Conservation (phyloP, 2,888 invertebrate genomes). For the Campaea margaritaria region DNA sequence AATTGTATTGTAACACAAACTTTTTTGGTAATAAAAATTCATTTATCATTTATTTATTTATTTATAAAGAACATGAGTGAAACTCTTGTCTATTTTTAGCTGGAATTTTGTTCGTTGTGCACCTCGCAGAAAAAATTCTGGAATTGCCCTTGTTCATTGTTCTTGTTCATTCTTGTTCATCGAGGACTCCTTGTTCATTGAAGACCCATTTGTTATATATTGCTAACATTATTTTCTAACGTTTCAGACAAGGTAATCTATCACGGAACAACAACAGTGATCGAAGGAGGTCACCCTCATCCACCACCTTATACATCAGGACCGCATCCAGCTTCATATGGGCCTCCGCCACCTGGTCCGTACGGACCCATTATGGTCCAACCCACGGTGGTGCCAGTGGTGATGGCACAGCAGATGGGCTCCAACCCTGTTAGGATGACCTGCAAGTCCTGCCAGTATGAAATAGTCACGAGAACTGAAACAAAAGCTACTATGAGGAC, state of each 20-base stretch:
- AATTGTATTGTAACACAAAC: too few species aligned
- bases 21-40: too few species aligned
- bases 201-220: too few species aligned
- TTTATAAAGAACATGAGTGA: too few species aligned
- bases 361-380: slow-evolving; percentile 22
- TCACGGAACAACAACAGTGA: slow-evolving; percentile 25
- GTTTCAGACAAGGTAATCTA: slow-evolving; percentile 35
- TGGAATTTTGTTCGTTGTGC: too few species aligned
- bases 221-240: not conserved
- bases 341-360: slow-evolving; percentile 18
- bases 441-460: slow-evolving; percentile 77
- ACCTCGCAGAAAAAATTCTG: too few species aligned
- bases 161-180: too few species aligned
- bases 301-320: slow-evolving; percentile 32
- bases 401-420: slow-evolving; percentile 53
- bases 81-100: too few species aligned
- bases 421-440: slow-evolving; percentile 52
- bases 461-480: slow-evolving; percentile 72
- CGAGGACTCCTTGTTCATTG: too few species aligned
- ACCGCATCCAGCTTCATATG: slow-evolving; percentile 10
- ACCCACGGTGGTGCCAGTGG: slow-evolving; percentile 33
- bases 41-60: too few species aligned
- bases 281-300: not conserved
- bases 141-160: too few species aligned
- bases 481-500: slow-evolving; percentile 76